phyloP scores from a whole-genome alignment of 2,888 invertebrate genomes.

The Buathra laborator region DNA sequence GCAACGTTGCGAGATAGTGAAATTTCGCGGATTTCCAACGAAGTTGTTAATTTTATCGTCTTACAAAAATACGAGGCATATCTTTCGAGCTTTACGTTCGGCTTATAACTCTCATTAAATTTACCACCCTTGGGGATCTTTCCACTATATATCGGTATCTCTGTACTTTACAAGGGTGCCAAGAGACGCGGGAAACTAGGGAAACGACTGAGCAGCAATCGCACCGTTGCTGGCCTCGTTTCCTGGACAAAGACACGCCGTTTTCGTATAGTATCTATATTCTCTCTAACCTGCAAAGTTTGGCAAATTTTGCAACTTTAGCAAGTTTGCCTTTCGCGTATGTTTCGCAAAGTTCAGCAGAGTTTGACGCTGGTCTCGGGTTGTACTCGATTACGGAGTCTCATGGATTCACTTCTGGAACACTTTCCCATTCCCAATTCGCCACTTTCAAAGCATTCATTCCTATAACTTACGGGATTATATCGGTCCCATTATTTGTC shows the following conservation, averaged over 20 bases:
- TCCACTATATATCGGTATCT: not conserved
- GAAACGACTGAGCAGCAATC: conserved; percentile 43
- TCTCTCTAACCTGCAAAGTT: conserved; percentile 37
- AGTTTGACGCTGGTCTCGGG: not conserved
- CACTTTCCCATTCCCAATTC: conserved; percentile 29
- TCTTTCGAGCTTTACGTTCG: not conserved
- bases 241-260: conserved; percentile 75
- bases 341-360: conserved; percentile 38
- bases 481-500: not conserved
- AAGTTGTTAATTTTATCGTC: not conserved
- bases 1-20: too few species aligned
- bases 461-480: not conserved
- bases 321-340: conserved; percentile 37
- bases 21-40: too few species aligned
- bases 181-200: conserved; percentile 25
- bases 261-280: conserved; percentile 12
- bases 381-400: conserved; percentile 20
- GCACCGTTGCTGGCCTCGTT: conserved; percentile 73
- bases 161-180: conserved; percentile 19
- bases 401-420: conserved; percentile 1
- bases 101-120: conserved; percentile 1
- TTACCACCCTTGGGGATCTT: not conserved
- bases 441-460: conserved; percentile 28
- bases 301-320: conserved; percentile 45
- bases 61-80: not conserved